Evolutionary conservation across 2,113 vertebrate genomes (phyloP).

Genomic region (Gambusia holbrooki): DNA sequence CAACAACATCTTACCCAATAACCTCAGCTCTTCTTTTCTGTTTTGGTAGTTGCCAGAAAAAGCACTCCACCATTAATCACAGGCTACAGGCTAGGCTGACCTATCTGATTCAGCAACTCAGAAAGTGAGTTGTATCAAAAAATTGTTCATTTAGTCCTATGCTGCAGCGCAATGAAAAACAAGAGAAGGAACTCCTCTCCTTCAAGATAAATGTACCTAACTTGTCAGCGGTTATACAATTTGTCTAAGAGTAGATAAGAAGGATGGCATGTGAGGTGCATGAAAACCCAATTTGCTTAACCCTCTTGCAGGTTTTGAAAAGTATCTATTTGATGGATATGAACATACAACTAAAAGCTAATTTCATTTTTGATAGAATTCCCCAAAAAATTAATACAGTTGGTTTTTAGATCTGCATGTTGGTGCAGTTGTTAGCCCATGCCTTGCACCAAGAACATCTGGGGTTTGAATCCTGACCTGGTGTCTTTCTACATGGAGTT

Average conservation of each 20-base stretch:
- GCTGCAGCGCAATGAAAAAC: slow-evolving; percentile 25
- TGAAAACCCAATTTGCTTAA: no score
- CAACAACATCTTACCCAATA: not conserved
- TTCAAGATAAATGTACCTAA: slow-evolving; percentile 26
- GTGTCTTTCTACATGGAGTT: no score
- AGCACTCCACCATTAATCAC: slow-evolving; percentile 42
- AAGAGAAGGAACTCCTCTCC: slow-evolving; percentile 19
- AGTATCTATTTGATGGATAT: no score
- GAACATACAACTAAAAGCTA: no score
- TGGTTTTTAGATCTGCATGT: no score
- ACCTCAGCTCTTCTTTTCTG: slow-evolving; percentile 7
- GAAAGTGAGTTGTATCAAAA: slow-evolving; percentile 37
- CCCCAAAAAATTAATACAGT: no score
- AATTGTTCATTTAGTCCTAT: slow-evolving; percentile 25
- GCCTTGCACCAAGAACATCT: no score
- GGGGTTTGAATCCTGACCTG: no score
- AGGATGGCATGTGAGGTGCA: no score
- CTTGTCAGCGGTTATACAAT: slow-evolving; percentile 24
- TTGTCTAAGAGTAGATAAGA: not conserved
- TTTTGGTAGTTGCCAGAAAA: slow-evolving; percentile 9
- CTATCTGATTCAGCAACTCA: slow-evolving; percentile 26
- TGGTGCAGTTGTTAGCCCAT: no score
- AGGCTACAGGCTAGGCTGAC: slow-evolving; percentile 25
- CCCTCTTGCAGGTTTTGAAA: no score
- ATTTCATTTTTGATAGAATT: no score